Conservation (phyloP, 2,888 invertebrate genomes). For the Ryuthela nishihirai region DNA sequence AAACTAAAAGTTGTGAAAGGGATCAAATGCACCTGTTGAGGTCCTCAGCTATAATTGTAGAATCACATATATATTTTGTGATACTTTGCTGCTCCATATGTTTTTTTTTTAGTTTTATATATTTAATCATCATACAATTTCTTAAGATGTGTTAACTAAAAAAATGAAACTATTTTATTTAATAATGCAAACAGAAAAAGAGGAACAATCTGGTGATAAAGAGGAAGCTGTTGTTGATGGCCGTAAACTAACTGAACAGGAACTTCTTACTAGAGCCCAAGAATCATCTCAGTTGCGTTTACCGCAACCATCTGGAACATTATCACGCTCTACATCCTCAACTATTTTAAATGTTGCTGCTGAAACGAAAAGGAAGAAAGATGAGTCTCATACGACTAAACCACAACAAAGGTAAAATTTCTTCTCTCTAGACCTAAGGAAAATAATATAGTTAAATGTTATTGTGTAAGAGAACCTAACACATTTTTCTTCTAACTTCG, state of each 20-base stretch:
- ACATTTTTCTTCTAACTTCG: no score
- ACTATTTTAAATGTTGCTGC: slow-evolving; percentile 34
- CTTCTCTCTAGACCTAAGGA: not conserved
- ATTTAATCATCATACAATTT: no score
- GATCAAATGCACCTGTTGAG: no score
- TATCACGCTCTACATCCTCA: slow-evolving; percentile 36
- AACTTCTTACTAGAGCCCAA: slow-evolving; percentile 43
- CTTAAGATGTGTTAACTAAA: no score
- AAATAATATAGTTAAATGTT: not conserved
- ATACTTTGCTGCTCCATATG: no score
- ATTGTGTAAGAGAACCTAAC: no score
- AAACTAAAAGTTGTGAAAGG: no score
- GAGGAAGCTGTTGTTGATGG: slow-evolving; percentile 32
- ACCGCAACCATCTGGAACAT: slow-evolving; percentile 43
- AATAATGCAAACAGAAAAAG: no score
- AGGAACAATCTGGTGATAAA: slow-evolving; percentile 12
- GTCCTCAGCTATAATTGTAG: no score
- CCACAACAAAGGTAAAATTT: slow-evolving; percentile 1
- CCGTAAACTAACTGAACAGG: slow-evolving; percentile 47
- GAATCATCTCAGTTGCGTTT: slow-evolving; percentile 41
- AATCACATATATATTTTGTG: no score
- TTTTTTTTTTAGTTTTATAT: no score
- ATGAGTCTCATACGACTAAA: slow-evolving; percentile 25
- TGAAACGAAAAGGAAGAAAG: slow-evolving; percentile 41
- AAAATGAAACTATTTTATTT: no score